phyloP scores from a whole-genome alignment of 1,140 invertebrate species.

The Dryas iulia region DNA sequence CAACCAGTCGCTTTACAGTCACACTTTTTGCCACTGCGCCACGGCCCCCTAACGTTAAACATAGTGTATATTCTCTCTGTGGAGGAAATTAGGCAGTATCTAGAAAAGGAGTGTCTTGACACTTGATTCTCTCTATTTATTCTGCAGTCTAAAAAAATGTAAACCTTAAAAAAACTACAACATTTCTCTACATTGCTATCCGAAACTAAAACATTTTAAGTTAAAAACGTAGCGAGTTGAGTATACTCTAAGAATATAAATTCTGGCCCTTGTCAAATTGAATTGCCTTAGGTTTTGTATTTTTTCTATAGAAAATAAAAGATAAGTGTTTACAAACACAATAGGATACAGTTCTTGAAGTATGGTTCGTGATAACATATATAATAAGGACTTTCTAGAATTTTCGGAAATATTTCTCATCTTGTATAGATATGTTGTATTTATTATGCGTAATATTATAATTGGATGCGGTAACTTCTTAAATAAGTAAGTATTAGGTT shows the following conservation, averaged over 20 bases:
- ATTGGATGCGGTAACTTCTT: no score
- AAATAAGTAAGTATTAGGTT: no score
- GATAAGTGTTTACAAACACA: constrained; percentile 11
- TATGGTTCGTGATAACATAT: not conserved
- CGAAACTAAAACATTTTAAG: constrained; percentile 6
- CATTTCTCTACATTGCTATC: not conserved
- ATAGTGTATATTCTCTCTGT: no score
- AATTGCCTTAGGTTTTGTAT: constrained; percentile 30
- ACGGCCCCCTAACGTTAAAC: no score
- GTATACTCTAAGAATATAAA: constrained; percentile 30
- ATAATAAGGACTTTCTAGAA: not conserved
- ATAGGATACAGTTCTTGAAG: not conserved
- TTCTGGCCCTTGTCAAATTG: constrained; percentile 35
- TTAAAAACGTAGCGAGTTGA: not conserved
- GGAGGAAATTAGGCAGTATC: no score
- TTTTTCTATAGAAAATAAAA: constrained; percentile 6
- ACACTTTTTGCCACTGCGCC: no score
- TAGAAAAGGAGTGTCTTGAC: no score
- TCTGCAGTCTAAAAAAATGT: not conserved
- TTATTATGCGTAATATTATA: no score
- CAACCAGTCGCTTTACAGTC: no score
- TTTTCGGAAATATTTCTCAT: no score
- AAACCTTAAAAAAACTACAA: not conserved
- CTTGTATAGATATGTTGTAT: no score
- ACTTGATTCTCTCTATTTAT: no score